Evolutionary conservation across 2,797 vertebrate genomes (phyloP), one percentile per base, ranked within the genome.

Genomic region (Artibeus lituratus): DNA sequence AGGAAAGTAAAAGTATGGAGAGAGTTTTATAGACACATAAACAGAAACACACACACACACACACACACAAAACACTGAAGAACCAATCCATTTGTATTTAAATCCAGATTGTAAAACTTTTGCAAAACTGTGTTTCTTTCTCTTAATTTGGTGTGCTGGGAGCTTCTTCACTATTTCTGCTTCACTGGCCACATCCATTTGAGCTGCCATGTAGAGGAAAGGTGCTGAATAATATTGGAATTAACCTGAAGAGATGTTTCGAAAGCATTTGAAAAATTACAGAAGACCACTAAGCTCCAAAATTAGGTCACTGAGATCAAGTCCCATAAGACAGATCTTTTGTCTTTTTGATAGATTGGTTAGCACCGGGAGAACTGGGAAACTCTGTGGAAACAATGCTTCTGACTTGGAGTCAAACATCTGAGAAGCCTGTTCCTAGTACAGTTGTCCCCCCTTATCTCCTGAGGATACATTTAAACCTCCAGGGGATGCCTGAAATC

Each of bases 231-330:
- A 84, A 86, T 94, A 91, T 89, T 32, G 49, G 76, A 81, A 74
- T 90, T 96, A 84, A 95, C 96, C 86, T 91, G n/a, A 49, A 92
- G 70, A 94, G 37, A 49, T 87, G 67, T 93, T 81, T 81, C 49
- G 87, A 89, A 78, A 84, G 72, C 37, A 57, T 69, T 42, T 94
- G 93, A 96, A 96, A 97, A 96, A 94, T 32, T 85, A 74, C 65
- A 74, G 72, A 35, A 42, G 47, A 91, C 88, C 44, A 65, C n/a
- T n/a, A 65, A 19, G 18, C 29, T 92, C 91, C 70, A 49, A 90
- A 92, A 94, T 0, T 89, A 59, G 83, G 83, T 91, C 65, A 94
- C 3, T 15, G 87, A 90, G 89, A 91, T n/a, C 65, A 55, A 81
- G 62, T 81, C 83, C 39, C 55, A 9, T 11, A 51, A 55, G 72